Base-by-base conservation (phyloP, 1,140 invertebrate species). In the Tyrophagus putrescentiae region DNA sequence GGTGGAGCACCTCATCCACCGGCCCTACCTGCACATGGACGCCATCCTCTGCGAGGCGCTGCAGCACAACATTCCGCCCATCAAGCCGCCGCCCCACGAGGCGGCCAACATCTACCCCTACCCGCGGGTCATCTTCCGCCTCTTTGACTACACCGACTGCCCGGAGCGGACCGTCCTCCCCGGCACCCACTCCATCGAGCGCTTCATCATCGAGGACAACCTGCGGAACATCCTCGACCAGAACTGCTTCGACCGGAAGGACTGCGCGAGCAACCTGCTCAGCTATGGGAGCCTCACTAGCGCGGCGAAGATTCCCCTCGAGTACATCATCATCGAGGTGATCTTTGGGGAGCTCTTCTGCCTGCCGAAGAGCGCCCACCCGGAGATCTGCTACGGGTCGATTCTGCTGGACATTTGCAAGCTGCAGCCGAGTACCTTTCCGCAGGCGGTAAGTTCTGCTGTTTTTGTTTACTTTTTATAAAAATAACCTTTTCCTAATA, bases 111-210 rank as follows among this genome's bases (percentile, higher is more conserved):
- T 79, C 23, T 96, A 97, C 73, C 90, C 94, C 1, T 82, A 93
- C 76, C 87, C 88, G 0, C 81, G 82, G 68, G 87, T 90, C 4
- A 84, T 91, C 6, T 94, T 85, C 75, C 80, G 60, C 64, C 67
- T 99, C 81, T 99, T 99, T 76, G 94, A 98, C 73, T 96, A 98
- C 69, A 96, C 93, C 4, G 94, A 99, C 74, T 96, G 94, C 69
- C 91, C 93, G 9, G 92, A 95, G 73, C 76, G 74, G 16, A 73
- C 74, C 42, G 71, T 77, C 34, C 74, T 98, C 39, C 94, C 95
- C 1, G 93, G 91, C 29, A 85, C 87, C 54, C 92, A 98, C 76
- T 88, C 93, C 0, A 96, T 98, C 63, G 96, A 98, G 73, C 77
- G 95, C 65, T 98, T 93, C 73, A 75, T 98, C 1, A 95, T 98